These are phyloP conservation scores for Discoglossus pictus DNA, from an alignment of 2,797 vertebrate species.

Conservation along the genomic window DNA sequence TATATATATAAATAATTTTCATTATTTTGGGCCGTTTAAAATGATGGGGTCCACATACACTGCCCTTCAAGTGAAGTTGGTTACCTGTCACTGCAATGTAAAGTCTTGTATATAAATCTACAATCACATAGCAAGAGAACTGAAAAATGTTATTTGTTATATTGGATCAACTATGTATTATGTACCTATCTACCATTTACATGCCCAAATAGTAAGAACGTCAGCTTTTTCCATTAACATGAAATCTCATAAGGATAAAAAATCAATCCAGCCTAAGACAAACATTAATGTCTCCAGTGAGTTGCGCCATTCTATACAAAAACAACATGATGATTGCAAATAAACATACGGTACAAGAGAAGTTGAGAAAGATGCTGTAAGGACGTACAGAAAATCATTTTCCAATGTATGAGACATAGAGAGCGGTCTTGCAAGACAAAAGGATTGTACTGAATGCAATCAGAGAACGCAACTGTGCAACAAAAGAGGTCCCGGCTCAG, in stretches of 20 bases:
- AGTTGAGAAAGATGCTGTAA: background rate
- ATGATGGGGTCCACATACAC: no score
- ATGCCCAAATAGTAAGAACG: slow-evolving; percentile 2
- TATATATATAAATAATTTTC: no score
- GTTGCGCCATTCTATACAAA: background rate
- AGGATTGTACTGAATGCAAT: slow-evolving; percentile 23
- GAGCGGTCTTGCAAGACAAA: slow-evolving; percentile 22
- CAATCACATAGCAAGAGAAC: no score
- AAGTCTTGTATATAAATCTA: no score
- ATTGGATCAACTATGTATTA: background rate
- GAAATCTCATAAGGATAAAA: background rate
- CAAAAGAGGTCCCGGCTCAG: slow-evolving; percentile 12
- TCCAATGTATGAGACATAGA: slow-evolving; percentile 11
- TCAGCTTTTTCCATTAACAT: background rate
- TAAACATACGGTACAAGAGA: slow-evolving; percentile 26
- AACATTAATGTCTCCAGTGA: slow-evolving; percentile 16
- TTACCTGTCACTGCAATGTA: no score
- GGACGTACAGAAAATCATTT: slow-evolving; percentile 26
- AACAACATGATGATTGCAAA: slow-evolving; percentile 35
- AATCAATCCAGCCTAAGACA: slow-evolving; percentile 21
- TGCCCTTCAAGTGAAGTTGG: no score
- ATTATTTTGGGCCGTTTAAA: no score
- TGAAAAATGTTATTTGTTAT: no score
- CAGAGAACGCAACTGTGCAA: slow-evolving; percentile 23
- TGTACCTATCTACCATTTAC: background rate